Evolutionary conservation across 2,888 invertebrate genomes (phyloP), one percentile per base, ranked within the genome.

Genomic region (Drosophila mimica): DNA sequence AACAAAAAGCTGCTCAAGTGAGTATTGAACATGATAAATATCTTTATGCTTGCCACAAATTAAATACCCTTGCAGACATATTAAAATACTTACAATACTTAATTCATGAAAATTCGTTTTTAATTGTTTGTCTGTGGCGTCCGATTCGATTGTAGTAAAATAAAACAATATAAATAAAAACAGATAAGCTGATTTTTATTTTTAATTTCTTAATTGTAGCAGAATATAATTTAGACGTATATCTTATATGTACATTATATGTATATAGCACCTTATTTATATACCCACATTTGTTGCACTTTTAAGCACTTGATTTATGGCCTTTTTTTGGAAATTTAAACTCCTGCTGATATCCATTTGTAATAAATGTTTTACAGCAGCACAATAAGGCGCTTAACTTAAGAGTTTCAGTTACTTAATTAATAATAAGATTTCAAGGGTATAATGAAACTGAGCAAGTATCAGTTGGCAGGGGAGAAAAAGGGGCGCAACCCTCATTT

Each of bases 1-100:
- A 92, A 92, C 85, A 92, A 91, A 81, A 92, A 92, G 80, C 71
- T 92, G 73, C 88, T 92, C 64, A 92, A 84, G 92, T 92, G 79
- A 91, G 92, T 92, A 77, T 60, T 57, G 51, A 51, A 56, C n/a
- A 56, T 28, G 13, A 38, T 38, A 20, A 8, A n/a, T 8, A 40
- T 15, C 30, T 30, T 8, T 5, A 13, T 6, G 7, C 2, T 20
- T 30, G 43, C 15, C 43, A 43, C 43, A 43, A 1, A 43, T 43
- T 20, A 20, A 57, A 57, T 57, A 40, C 56, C n/a, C 56, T 54
- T 28, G 33, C 34, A 34, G 20, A 15, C 13, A 20, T 20, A 53
- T 34, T 49, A 9, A 28, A 28, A 49, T 28, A 49, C 9, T 15
- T 46, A 15, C 25, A 46, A 4, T 7, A 15, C 25, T 15, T 25